Evolutionary conservation across 2,888 invertebrate genomes (phyloP).

Genomic region (Drosophila koepferae): DNA sequence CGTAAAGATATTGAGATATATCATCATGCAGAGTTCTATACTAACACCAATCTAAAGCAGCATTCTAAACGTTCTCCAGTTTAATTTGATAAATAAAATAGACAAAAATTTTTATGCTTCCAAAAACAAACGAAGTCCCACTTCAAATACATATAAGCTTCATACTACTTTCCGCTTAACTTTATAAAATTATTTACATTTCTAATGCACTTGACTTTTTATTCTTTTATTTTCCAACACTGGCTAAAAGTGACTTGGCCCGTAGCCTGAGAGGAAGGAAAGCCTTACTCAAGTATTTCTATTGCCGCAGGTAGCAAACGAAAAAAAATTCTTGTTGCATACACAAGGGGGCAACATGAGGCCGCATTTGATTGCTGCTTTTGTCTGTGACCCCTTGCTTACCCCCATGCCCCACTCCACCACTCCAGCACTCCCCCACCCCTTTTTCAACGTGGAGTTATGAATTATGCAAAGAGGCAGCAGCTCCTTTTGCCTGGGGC

Average conservation of each 20-base stretch:
- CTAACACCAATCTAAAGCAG: not conserved
- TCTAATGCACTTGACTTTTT: not conserved
- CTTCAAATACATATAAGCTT: not conserved
- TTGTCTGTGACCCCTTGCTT: slow-evolving; percentile 32
- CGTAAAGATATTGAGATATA: not conserved
- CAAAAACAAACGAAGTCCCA: too few relatives aligned
- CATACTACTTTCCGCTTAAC: not conserved
- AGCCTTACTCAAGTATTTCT: slow-evolving; percentile 34
- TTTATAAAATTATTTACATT: slow-evolving; percentile 12
- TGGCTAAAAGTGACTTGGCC: slow-evolving; percentile 3
- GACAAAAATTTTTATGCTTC: too few relatives aligned
- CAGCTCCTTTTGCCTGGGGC: slow-evolving; percentile 41
- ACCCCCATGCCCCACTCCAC: not conserved
- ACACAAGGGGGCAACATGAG: slow-evolving; percentile 63
- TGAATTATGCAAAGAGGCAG: slow-evolving; percentile 71
- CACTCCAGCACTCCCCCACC: not conserved
- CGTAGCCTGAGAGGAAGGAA: not conserved
- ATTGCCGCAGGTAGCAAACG: slow-evolving; percentile 23
- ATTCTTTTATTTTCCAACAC: not conserved
- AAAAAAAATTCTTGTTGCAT: slow-evolving; percentile 65
- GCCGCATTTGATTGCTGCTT: slow-evolving; percentile 62
- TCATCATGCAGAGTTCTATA: not conserved
- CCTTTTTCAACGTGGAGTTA: slow-evolving; percentile 53
- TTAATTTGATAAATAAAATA: not conserved
- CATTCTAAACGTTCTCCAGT: not conserved